Evolutionary conservation across 2,888 invertebrate genomes (phyloP), one percentile per base, ranked within the genome.

Genomic region (Megaustenia siamemsis): DNA sequence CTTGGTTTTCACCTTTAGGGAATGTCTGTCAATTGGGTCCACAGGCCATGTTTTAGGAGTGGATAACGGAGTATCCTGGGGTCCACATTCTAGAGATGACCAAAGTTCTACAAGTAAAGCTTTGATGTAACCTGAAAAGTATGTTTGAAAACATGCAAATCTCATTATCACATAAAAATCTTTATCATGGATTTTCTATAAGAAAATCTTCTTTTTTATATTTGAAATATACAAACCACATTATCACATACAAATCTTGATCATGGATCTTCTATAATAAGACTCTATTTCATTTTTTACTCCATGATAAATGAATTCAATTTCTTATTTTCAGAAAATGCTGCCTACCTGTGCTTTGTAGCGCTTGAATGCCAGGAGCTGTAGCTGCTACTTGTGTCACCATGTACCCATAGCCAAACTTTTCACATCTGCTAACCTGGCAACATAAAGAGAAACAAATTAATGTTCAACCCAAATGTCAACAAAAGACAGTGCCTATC

Each of bases 401-500:
- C 92, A 94, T 93, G 87, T 90, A 92, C 45, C 94, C 94, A 88
- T 94, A 94, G 28, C 94, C 94, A 92, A 93, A 94, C 90, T 93
- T 94, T 89, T 94, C 94, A 91, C 92, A 93, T 88, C 93, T 93
- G 89, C 93, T 92, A 43, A 94, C 93, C 92, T 93, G 86, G 1
- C 86, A 43, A 28, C 53, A 60, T 5, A 63, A 28, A 75, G n/a
- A 43, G 1, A 24, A 32, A 73, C 21, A 69, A 45, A 6, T 45
- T 45, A n/a, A n/a, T n/a, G n/a, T n/a, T n/a, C n/a, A n/a, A n/a
- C n/a, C n/a, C n/a, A n/a, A n/a, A n/a, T n/a, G n/a, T n/a, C n/a
- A n/a, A n/a, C n/a, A n/a, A n/a, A n/a, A n/a, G n/a, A n/a, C n/a
- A n/a, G n/a, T n/a, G n/a, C n/a, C n/a, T n/a, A n/a, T n/a, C n/a